Evolutionary conservation across 37 sponge, comb jelly and placozoan genomes (phyloP).

Genomic region (Chondrilla cf. caribensis): DNA sequence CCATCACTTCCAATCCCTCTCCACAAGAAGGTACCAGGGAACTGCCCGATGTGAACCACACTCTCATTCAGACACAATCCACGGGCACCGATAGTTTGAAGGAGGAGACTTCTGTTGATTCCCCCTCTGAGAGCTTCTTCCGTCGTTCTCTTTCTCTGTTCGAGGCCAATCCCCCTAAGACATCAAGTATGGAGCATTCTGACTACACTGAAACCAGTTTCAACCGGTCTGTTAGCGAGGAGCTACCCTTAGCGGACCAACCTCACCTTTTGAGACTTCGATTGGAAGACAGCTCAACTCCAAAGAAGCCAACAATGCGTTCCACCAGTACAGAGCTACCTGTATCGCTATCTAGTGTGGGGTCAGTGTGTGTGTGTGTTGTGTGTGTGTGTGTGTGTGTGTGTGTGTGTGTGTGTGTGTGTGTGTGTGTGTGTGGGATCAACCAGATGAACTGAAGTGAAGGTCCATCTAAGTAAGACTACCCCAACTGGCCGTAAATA

Average conservation of each 20-base stretch:
- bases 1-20: not conserved
- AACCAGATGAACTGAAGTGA: no score
- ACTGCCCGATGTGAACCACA: not conserved
- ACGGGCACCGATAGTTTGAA: not conserved
- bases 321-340: not conserved
- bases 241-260: constrained; percentile 70
- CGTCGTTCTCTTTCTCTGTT: constrained; percentile 3
- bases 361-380: constrained; percentile 1
- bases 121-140: constrained; percentile 2
- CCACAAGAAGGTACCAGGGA: not conserved
- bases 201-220: not conserved
- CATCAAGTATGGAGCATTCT: no score
- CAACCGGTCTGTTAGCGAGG: constrained; percentile 42
- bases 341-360: not conserved
- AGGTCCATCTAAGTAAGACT: no score
- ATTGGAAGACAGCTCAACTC: not conserved
- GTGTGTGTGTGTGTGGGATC: constrained; percentile 2
- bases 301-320: not conserved
- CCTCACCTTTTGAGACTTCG: constrained; percentile 65
- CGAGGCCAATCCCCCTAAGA: not conserved
- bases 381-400: not conserved
- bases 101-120: not conserved
- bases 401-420: not conserved
- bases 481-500: no score
- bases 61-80: not conserved